Evolutionary conservation across 2,797 vertebrate species (phyloP).

Genomic region (Leptoclinus maculatus): DNA sequence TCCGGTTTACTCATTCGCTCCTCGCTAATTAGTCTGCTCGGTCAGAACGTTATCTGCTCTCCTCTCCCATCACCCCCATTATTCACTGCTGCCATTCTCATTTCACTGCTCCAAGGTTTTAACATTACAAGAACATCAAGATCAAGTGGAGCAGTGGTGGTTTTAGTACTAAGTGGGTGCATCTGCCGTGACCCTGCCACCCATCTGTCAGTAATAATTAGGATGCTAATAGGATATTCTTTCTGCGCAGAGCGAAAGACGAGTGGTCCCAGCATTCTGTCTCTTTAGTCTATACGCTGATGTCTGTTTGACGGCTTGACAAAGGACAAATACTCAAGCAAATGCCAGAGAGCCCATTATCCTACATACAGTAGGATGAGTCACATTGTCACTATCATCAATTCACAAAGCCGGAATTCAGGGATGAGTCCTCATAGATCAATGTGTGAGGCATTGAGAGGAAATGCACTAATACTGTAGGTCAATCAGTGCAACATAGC

Average conservation of each 20-base stretch:
- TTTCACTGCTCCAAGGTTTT: slow-evolving; percentile 47
- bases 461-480: background rate
- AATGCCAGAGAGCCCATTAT: slow-evolving; percentile 49
- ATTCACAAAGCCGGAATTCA: slow-evolving; percentile 13
- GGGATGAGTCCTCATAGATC: slow-evolving; percentile 5
- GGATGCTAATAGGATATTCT: slow-evolving; percentile 35
- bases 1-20: slow-evolving; percentile 47
- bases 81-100: slow-evolving; percentile 47
- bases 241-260: slow-evolving; percentile 1
- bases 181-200: slow-evolving; percentile 58
- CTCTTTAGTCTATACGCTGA: background rate
- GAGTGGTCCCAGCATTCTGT: slow-evolving; percentile 16
- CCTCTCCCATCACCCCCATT: slow-evolving; percentile 32
- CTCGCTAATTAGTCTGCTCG: slow-evolving; percentile 55
- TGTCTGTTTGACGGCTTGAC: slow-evolving; percentile 29
- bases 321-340: slow-evolving; percentile 43
- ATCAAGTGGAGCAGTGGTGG: slow-evolving; percentile 51
- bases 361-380: slow-evolving; percentile 16
- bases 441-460: background rate
- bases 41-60: slow-evolving; percentile 46
- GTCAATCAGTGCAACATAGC: background rate
- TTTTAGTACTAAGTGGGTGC: slow-evolving; percentile 60
- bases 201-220: slow-evolving; percentile 63
- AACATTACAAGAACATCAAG: slow-evolving; percentile 50
- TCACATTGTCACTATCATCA: slow-evolving; percentile 31